A percentile compares a stretch with the other conserved stretches of the same genome.
These are phyloP conservation scores for Timandra comae DNA, from an alignment of 2,888 invertebrate species.

Conservation along the genomic window DNA sequence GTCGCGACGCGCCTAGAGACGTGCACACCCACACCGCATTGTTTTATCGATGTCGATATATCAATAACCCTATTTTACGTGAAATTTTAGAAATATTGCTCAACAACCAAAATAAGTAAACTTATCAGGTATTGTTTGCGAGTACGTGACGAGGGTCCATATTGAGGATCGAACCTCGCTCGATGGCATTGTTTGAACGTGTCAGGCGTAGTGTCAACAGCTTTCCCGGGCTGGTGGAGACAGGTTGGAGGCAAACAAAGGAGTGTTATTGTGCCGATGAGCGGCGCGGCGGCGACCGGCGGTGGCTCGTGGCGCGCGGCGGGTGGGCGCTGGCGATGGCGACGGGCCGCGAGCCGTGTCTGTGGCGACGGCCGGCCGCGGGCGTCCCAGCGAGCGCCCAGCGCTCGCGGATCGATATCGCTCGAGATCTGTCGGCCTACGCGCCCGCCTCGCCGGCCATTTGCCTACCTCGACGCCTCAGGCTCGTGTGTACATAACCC, in stretches of 20 bases:
- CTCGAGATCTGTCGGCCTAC: slow-evolving; percentile 72
- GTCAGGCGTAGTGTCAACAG: slow-evolving; percentile 28
- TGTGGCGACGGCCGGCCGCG: slow-evolving; percentile 60
- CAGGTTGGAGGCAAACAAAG: slow-evolving; percentile 62
- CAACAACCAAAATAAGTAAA: no score
- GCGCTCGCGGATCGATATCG: slow-evolving; percentile 70
- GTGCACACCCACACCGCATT: slow-evolving; percentile 16
- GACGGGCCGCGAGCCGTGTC: slow-evolving; percentile 59
- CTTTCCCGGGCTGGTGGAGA: slow-evolving; percentile 28
- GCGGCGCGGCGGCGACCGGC: slow-evolving; percentile 18
- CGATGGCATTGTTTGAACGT: slow-evolving; percentile 23
- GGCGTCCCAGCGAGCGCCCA: slow-evolving; percentile 51
- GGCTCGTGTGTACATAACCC: slow-evolving; percentile 74
- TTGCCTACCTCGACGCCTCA: slow-evolving; percentile 76
- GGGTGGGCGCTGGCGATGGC: slow-evolving; percentile 40
- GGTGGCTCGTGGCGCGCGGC: slow-evolving; percentile 34
- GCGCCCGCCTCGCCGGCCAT: slow-evolving; percentile 72
- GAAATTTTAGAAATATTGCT: no score
- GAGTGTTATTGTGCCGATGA: slow-evolving; percentile 66
- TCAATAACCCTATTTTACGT: slow-evolving; percentile 1
- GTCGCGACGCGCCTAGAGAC: slow-evolving; percentile 61
- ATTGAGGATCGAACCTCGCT: neutral
- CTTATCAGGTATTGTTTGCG: neutral
- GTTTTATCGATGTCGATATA: slow-evolving; percentile 39
- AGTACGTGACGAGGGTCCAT: slow-evolving; percentile 1